phyloP scores from a whole-genome alignment of 2,888 invertebrate species.

The Bibio marci region DNA sequence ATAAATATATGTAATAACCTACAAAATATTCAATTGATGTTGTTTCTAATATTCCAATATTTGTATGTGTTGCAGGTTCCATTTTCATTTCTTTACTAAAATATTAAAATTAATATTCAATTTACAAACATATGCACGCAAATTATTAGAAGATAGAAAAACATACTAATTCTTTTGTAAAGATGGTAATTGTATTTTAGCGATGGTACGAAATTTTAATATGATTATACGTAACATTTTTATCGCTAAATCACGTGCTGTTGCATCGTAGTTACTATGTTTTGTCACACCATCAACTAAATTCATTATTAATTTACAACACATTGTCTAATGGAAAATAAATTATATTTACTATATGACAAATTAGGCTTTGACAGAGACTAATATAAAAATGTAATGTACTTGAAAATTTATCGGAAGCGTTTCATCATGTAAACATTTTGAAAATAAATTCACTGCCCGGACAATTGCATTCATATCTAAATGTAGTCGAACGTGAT shows the following conservation, averaged over 20 bases:
- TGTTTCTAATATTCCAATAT: no score
- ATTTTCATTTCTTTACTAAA: no score
- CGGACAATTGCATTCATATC: constrained; percentile 68
- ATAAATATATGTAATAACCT: no score
- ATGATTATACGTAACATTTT: constrained; percentile 89
- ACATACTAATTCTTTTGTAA: no score
- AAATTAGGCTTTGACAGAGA: no score
- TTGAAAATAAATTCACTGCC: constrained; percentile 86
- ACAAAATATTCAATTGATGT: no score
- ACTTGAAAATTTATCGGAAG: constrained; percentile 54
- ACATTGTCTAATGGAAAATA: constrained; percentile 63
- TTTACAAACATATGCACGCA: no score
- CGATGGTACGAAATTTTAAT: constrained; percentile 88
- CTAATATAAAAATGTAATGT: background rate
- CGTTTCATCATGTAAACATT: constrained; percentile 93
- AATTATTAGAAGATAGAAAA: no score
- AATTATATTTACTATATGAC: no score
- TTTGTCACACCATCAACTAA: constrained; percentile 86
- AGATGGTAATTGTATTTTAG: constrained; percentile 82
- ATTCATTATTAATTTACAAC: constrained; percentile 86
- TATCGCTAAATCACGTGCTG: constrained; percentile 52
- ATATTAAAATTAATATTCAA: no score
- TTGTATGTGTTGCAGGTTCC: no score
- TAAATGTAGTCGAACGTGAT: constrained; percentile 80
- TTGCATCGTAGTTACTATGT: constrained; percentile 49